These are phyloP conservation scores for Alloplasta piceator DNA, from an alignment of 2,888 invertebrate genomes.

Conservation along the genomic window DNA sequence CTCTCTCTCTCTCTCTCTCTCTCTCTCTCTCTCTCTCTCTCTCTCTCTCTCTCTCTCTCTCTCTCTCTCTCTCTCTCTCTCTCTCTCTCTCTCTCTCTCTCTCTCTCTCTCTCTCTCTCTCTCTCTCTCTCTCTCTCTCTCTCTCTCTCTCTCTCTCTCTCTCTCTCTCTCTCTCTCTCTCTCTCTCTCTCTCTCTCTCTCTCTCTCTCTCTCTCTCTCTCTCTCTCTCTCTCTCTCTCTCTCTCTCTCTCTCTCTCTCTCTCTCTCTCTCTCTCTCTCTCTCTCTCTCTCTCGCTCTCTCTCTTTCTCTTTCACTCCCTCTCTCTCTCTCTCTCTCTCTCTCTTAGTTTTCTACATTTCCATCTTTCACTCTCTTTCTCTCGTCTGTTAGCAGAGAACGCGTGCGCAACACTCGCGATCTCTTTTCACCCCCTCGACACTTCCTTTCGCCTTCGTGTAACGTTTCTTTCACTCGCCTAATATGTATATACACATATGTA, in stretches of 20 bases:
- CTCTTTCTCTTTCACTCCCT: constrained; percentile 30
- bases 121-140: not conserved
- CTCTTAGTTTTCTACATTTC: not conserved
- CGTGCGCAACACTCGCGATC: constrained; percentile 47
- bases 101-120: constrained; percentile 40
- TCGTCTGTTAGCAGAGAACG: constrained; percentile 14
- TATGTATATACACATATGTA: too few species aligned
- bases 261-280: constrained; percentile 31
- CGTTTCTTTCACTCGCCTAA: constrained; percentile 46
- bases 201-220: constrained; percentile 33
- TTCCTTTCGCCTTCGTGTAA: constrained; percentile 50
- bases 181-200: constrained; percentile 31
- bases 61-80: constrained; percentile 25
- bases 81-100: constrained; percentile 24
- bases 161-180: constrained; percentile 43
- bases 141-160: constrained; percentile 39
- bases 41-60: constrained; percentile 38
- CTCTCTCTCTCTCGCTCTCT: constrained; percentile 33
- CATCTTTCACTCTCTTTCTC: constrained; percentile 42
- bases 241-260: constrained; percentile 33
- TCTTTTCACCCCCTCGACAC: constrained; percentile 51
- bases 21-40: constrained; percentile 4
- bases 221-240: constrained; percentile 31
- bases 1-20: constrained; percentile 42
- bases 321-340: constrained; percentile 35